Percentiles rank a stretch among this genome's conserved stretches.
Conservation (phyloP, 2,113 vertebrate species). For the Alosa alosa region DNA sequence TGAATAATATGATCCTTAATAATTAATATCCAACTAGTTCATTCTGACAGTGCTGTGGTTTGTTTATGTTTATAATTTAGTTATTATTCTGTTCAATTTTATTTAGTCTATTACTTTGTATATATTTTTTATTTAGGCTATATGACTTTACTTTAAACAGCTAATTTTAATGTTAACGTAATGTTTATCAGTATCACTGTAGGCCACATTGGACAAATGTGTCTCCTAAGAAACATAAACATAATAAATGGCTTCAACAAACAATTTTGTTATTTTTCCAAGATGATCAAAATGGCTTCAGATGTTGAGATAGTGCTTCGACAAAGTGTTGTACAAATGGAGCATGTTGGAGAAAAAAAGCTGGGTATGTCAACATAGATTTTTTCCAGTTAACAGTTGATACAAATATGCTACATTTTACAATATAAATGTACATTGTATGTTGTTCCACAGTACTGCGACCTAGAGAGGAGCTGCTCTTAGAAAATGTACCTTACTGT, state of each 20-base stretch:
- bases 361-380: constrained; percentile 57
- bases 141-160: no score
- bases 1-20: no score
- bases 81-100: no score
- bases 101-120: no score
- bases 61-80: no score
- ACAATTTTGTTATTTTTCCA: constrained; percentile 12
- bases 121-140: no score
- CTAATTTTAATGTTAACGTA: no score
- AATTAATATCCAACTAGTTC: no score
- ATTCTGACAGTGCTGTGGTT: no score
- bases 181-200: no score
- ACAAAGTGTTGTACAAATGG: constrained; percentile 64
- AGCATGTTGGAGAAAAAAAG: constrained; percentile 63
- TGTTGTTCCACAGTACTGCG: constrained; percentile 62
- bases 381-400: neutral
- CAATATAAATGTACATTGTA: neutral
- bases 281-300: constrained; percentile 75
- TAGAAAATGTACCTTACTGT: constrained; percentile 74
- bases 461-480: constrained; percentile 63
- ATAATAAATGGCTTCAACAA: neutral
- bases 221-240: neutral
- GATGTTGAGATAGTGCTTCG: constrained; percentile 69
- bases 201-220: no score
- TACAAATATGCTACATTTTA: neutral